Percentiles rank a stretch among this genome's conserved stretches.
These are phyloP conservation scores for Phthorimaea operculella DNA, from an alignment of 1,140 invertebrate genomes.

Conservation along the genomic window DNA sequence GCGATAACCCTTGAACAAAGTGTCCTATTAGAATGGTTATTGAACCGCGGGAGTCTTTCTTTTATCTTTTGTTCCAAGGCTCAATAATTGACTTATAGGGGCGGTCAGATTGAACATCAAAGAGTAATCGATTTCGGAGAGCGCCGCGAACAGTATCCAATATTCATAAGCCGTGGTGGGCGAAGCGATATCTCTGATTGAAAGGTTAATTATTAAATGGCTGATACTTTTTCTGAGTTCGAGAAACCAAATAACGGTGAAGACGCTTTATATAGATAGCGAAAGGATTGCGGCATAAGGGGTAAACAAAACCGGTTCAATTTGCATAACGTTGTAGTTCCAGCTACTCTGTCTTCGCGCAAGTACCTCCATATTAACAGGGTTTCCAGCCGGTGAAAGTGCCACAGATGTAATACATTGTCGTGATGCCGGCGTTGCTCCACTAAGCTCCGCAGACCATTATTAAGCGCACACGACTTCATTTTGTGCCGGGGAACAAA, in stretches of 20 bases:
- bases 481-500: constrained; percentile 3
- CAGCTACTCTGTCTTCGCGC: not conserved
- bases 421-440: not conserved
- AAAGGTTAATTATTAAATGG: constrained; percentile 4
- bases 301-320: not conserved
- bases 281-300: no score
- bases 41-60: no score
- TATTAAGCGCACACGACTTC: not conserved
- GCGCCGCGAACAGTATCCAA: constrained; percentile 1
- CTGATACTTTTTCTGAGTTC: not conserved
- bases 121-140: not conserved
- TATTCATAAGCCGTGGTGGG: constrained; percentile 2
- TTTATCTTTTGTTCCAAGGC: not conserved
- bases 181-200: constrained; percentile 1
- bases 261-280: no score
- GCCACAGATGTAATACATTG: constrained; percentile 2
- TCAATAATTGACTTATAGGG: not conserved
- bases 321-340: not conserved
- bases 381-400: constrained; percentile 1
- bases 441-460: not conserved
- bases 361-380: not conserved
- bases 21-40: no score
- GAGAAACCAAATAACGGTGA: no score
- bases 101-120: not conserved
- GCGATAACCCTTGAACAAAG: no score